phyloP scores from a whole-genome alignment of 64 coral and sea anemone species.

The Montipora foliosa region DNA sequence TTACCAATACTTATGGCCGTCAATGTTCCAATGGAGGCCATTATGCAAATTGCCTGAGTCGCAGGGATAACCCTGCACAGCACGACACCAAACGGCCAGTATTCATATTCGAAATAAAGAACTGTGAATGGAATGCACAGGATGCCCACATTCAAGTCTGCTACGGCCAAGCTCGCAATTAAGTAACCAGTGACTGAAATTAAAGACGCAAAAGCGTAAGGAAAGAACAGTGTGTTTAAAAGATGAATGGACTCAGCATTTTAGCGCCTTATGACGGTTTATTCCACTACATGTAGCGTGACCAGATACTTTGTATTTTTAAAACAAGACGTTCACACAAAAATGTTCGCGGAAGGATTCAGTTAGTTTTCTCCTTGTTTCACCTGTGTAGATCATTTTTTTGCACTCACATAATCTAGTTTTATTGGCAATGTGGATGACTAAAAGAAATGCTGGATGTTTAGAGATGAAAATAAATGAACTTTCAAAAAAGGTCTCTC shows the following conservation, averaged over 20 bases:
- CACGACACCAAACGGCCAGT: constrained; percentile 91
- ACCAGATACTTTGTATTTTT: no score
- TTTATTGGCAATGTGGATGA: no score
- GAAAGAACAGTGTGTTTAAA: background rate
- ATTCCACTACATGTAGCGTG: no score
- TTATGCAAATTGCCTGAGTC: constrained; percentile 83
- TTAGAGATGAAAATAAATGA: no score
- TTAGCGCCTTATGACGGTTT: no score
- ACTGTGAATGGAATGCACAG: constrained; percentile 92
- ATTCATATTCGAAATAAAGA: constrained; percentile 79
- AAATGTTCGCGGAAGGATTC: no score
- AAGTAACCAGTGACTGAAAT: constrained; percentile 93
- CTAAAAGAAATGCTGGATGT: no score
- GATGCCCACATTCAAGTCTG: constrained; percentile 84
- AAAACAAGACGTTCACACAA: no score
- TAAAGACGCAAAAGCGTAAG: background rate
- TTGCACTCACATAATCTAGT: no score
- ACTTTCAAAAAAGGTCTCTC: no score
- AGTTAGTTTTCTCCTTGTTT: no score
- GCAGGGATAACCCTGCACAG: constrained; percentile 89
- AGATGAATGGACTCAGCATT: background rate
- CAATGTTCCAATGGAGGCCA: constrained; percentile 97
- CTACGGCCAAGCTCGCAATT: constrained; percentile 90
- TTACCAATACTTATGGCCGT: constrained; percentile 94
- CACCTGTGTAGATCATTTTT: no score